Conservation (phyloP, 2,797 vertebrate genomes). For the Siniperca undulata region DNA sequence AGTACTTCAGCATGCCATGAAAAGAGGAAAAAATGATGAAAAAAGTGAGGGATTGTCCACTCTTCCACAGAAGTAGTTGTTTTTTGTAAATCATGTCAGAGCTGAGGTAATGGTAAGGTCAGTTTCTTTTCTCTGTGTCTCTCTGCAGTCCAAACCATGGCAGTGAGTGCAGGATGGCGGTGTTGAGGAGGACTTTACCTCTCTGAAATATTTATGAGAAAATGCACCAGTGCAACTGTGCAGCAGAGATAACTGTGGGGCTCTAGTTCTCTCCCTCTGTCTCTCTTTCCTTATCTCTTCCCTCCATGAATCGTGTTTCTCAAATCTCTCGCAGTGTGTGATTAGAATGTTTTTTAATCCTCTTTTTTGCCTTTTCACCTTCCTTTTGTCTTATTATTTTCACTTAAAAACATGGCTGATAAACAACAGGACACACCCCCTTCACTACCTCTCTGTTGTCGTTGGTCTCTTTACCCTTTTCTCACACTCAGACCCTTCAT, state of each 20-base stretch:
- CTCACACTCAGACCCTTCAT: not conserved
- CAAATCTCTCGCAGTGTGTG: not conserved
- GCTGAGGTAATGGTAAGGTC: conserved; percentile 13
- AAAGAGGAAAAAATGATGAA: not conserved
- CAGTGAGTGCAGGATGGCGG: conserved; percentile 52
- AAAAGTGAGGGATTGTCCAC: not conserved
- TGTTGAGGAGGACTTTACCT: conserved; percentile 67
- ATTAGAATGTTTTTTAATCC: not conserved
- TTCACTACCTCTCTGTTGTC: not conserved
- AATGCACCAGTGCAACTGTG: conserved; percentile 75
- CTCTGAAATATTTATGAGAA: conserved; percentile 83
- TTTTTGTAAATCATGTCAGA: not conserved
- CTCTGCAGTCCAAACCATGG: conserved; percentile 45
- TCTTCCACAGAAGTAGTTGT: not conserved
- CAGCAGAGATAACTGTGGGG: conserved; percentile 53
- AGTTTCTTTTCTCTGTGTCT: conserved; percentile 8
- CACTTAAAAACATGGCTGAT: not conserved
- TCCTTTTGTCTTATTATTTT: not conserved
- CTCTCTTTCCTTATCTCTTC: not conserved
- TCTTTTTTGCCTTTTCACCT: not conserved
- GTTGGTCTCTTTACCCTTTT: not conserved
- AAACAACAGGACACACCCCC: not conserved
- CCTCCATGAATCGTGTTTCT: not conserved
- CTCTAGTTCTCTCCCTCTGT: conserved; percentile 21
- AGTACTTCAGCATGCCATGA: not conserved